These are phyloP conservation scores for Agrypnus murinus DNA, from an alignment of 2,888 invertebrate species.

Conservation along the genomic window DNA sequence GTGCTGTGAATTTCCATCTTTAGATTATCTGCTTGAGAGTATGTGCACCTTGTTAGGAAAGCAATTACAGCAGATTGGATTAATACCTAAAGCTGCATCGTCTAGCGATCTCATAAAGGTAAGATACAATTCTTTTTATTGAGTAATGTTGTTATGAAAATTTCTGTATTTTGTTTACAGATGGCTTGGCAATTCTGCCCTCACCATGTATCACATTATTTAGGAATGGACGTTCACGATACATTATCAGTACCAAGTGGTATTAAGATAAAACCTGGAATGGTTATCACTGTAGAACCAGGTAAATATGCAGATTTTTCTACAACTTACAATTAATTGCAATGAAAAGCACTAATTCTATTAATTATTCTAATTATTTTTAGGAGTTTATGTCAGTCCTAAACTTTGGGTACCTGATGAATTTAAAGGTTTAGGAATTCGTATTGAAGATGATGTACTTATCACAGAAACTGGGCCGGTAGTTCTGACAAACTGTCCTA, in stretches of 20 bases:
- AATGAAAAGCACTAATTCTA: too few species aligned
- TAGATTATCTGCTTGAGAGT: constrained; percentile 88
- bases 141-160: too few species aligned
- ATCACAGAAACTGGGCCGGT: constrained; percentile 80
- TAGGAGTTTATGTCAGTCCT: constrained; percentile 87
- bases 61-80: constrained; percentile 83
- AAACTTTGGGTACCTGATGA: constrained; percentile 82
- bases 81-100: constrained; percentile 77
- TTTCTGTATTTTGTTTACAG: constrained; percentile 69
- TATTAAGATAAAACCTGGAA: constrained; percentile 82
- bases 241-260: constrained; percentile 85
- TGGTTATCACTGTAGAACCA: constrained; percentile 97
- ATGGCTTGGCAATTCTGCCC: constrained; percentile 87
- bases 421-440: constrained; percentile 91
- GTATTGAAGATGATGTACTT: constrained; percentile 95
- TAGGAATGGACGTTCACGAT: constrained; percentile 99
- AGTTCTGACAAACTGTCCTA: constrained; percentile 83
- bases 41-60: constrained; percentile 88
- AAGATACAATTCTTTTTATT: too few species aligned
- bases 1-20: constrained; percentile 74
- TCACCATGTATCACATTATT: constrained; percentile 96
- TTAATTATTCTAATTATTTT: too few species aligned
- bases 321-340: too few species aligned
- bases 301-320: constrained; percentile 76
- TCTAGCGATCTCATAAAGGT: constrained; percentile 75